These are phyloP conservation scores for Dasypus novemcinctus DNA, from an alignment of 2,113 vertebrate genomes.

Conservation along the genomic window DNA sequence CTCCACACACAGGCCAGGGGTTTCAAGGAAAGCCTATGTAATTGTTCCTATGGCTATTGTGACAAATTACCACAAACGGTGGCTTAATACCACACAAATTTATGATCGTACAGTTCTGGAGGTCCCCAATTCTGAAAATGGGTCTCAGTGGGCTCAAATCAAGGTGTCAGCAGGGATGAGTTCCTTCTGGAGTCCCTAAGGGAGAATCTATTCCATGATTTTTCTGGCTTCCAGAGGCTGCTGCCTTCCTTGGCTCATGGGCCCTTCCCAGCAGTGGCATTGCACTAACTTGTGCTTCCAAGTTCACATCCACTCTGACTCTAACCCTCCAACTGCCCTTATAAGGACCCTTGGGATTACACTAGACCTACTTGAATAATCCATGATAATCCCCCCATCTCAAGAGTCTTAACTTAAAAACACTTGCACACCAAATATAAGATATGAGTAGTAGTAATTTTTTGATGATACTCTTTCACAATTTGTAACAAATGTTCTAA, in stretches of 20 bases:
- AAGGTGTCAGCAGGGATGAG: fast-evolving
- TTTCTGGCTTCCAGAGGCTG: not conserved
- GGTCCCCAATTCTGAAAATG: not conserved
- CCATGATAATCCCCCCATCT: not conserved
- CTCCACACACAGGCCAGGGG: not conserved
- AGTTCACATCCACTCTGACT: not conserved
- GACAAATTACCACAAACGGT: not conserved
- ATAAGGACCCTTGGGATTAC: not conserved
- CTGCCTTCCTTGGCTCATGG: not conserved
- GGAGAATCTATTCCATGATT: not conserved
- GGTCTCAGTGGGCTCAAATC: not conserved
- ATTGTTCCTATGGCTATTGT: not conserved
- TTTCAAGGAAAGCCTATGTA: not conserved
- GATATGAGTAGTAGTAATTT: too few relatives aligned
- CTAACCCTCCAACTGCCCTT: not conserved
- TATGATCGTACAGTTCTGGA: not conserved
- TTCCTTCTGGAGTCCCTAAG: not conserved
- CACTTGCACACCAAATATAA: too few relatives aligned
- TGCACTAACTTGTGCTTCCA: not conserved
- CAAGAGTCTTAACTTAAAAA: not conserved
- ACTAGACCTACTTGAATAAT: not conserved
- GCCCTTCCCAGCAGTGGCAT: not conserved
- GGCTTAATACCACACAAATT: not conserved
- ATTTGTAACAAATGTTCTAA: too few relatives aligned
- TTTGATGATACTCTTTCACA: too few relatives aligned